Evolutionary conservation across 2,888 invertebrate genomes (phyloP).

Genomic region (Tachina grossa): DNA sequence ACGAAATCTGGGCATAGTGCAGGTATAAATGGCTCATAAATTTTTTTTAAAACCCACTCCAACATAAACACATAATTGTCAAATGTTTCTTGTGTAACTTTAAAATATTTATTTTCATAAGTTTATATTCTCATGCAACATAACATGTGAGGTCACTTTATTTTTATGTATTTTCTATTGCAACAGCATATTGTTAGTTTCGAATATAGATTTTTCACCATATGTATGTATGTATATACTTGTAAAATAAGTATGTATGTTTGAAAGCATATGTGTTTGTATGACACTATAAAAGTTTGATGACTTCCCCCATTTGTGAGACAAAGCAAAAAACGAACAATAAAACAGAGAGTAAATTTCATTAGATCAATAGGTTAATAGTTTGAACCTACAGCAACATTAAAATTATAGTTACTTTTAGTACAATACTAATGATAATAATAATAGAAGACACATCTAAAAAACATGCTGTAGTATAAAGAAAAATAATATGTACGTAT

Average conservation of each 20-base stretch:
- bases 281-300: conserved; percentile 63
- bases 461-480: conserved; percentile 35
- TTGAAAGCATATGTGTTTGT: conserved; percentile 18
- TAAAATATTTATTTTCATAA: conserved; percentile 3
- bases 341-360: conserved; percentile 64
- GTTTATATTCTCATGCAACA: conserved; percentile 32
- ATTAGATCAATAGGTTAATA: conserved; percentile 72
- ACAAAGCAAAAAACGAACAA: conserved; percentile 24
- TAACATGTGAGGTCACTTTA: conserved; percentile 56
- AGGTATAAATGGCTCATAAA: no score
- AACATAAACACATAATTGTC: conserved; percentile 14
- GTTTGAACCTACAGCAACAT: conserved; percentile 66
- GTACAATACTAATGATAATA: conserved; percentile 51
- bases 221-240: not conserved
- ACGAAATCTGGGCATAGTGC: no score
- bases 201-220: not conserved
- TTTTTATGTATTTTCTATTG: not conserved
- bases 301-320: conserved; percentile 47
- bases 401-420: conserved; percentile 56
- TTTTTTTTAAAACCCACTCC: no score
- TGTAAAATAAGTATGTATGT: not conserved
- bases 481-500: not conserved
- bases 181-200: conserved; percentile 1
- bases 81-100: conserved; percentile 32
- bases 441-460: conserved; percentile 61